phyloP scores from a whole-genome alignment of 2,113 vertebrate species.

The Dolichotis patagonum region DNA sequence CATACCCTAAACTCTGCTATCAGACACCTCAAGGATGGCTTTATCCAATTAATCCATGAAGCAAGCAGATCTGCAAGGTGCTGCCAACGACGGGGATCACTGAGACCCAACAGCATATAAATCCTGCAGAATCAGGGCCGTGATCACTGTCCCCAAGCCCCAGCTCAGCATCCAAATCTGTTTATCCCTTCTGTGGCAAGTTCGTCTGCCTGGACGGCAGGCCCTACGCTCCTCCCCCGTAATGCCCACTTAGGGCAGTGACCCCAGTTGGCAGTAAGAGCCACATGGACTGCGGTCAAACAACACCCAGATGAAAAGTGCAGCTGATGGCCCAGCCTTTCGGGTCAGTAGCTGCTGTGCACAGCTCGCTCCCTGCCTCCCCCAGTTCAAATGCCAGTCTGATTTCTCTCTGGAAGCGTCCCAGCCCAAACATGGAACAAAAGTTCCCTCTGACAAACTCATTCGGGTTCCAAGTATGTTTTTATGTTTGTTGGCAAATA shows the following conservation, averaged over 20 bases:
- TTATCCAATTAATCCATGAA: neutral
- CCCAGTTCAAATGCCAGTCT: slow-evolving; percentile 78
- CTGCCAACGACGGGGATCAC: slow-evolving; percentile 17
- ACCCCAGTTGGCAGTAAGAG: slow-evolving; percentile 52
- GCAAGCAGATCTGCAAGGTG: neutral
- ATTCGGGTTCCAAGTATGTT: slow-evolving; percentile 82
- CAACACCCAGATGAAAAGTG: slow-evolving; percentile 66
- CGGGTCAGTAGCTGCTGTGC: slow-evolving; percentile 69
- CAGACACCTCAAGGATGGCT: neutral
- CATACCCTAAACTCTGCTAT: neutral
- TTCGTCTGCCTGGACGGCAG: neutral
- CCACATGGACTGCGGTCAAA: neutral
- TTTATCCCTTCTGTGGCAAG: neutral
- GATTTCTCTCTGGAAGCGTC: slow-evolving; percentile 78
- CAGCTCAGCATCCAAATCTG: slow-evolving; percentile 25
- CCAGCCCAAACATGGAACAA: slow-evolving; percentile 85
- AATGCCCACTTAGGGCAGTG: slow-evolving; percentile 24
- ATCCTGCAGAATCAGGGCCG: neutral
- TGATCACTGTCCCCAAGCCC: neutral
- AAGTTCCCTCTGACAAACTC: slow-evolving; percentile 83
- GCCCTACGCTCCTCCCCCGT: neutral
- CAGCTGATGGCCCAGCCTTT: slow-evolving; percentile 58
- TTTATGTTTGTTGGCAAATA: slow-evolving; percentile 84
- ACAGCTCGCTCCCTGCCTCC: slow-evolving; percentile 69
- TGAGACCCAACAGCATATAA: neutral